Percentiles rank a stretch among this genome's conserved stretches.
These are phyloP conservation scores for Eublepharis macularius DNA, from an alignment of 2,113 vertebrate species.

Conservation along the genomic window DNA sequence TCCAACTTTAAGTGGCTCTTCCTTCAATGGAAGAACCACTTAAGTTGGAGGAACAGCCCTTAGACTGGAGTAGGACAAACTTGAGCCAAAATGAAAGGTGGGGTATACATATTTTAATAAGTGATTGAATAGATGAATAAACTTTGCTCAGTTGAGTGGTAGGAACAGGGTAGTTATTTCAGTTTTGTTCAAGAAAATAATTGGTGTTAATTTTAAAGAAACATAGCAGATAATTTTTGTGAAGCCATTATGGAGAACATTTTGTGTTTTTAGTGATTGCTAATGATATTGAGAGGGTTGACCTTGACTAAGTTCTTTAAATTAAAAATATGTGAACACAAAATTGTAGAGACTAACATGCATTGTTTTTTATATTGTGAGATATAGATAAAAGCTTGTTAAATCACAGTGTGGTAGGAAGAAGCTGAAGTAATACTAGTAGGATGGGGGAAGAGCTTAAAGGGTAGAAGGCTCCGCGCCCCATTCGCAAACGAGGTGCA, in stretches of 20 bases:
- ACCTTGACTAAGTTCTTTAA: not conserved
- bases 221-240: not conserved
- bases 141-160: too few species aligned
- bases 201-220: not conserved
- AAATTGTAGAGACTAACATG: too few species aligned
- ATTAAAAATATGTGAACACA: not conserved
- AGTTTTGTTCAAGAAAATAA: not conserved
- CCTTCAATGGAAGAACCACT: too few species aligned
- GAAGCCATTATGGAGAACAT: conserved; percentile 18
- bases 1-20: too few species aligned
- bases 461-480: too few species aligned
- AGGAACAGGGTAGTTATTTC: not conserved
- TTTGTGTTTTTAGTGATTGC: conserved; percentile 33
- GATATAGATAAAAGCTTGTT: not conserved
- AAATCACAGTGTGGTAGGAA: not conserved
- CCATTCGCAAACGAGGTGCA: too few species aligned
- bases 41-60: too few species aligned
- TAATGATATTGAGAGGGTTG: conserved; percentile 5
- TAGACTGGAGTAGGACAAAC: too few species aligned
- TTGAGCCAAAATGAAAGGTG: too few species aligned
- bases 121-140: too few species aligned
- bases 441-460: too few species aligned
- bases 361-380: not conserved
- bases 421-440: not conserved
- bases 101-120: too few species aligned